These are phyloP conservation scores for Charina bottae DNA, from an alignment of 2,113 vertebrate species.

Conservation along the genomic window DNA sequence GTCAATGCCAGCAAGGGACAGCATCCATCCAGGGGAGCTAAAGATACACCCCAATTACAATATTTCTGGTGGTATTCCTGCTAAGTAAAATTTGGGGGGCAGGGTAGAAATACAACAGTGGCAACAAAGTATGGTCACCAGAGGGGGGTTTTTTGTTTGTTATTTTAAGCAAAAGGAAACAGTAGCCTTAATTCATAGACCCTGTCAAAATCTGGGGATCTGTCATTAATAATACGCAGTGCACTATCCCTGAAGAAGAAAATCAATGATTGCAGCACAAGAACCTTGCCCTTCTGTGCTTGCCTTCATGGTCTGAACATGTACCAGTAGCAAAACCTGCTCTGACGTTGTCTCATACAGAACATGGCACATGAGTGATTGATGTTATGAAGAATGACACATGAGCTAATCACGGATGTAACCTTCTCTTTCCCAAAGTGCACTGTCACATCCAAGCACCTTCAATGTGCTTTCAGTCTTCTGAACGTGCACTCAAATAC, in stretches of 20 bases:
- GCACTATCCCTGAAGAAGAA: neutral
- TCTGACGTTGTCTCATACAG: neutral
- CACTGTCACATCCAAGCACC: too few relatives aligned
- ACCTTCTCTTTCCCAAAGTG: too few relatives aligned
- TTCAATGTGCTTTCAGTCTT: too few relatives aligned
- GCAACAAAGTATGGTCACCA: neutral
- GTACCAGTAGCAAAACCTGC: neutral
- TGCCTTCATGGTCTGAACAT: neutral
- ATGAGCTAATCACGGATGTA: too few relatives aligned
- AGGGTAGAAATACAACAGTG: neutral
- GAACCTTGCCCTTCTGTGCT: neutral
- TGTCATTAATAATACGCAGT: neutral
- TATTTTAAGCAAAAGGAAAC: neutral
- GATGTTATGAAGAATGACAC: neutral
- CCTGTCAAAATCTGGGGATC: neutral
- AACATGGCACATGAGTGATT: neutral
- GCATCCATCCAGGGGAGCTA: neutral
- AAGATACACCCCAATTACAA: neutral
- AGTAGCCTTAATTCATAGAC: neutral
- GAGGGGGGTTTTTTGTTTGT: neutral
- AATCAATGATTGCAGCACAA: neutral
- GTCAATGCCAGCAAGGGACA: neutral
- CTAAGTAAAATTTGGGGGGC: neutral
- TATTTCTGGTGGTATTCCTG: neutral
- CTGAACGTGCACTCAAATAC: too few relatives aligned